phyloP scores from a whole-genome alignment of 2,113 vertebrate species.

The Osmerus eperlanus region DNA sequence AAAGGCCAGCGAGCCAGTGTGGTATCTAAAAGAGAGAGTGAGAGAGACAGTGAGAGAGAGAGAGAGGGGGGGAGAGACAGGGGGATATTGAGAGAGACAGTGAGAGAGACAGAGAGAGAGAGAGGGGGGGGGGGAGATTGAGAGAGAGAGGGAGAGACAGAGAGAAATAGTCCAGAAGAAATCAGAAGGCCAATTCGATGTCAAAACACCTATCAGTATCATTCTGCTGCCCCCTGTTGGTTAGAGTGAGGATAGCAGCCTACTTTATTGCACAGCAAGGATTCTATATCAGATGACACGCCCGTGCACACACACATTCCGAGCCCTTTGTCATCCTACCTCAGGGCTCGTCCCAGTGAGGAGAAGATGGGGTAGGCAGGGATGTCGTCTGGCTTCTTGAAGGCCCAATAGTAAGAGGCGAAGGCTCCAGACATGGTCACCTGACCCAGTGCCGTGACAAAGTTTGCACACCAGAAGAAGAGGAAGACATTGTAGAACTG shows the following conservation, averaged over 20 bases:
- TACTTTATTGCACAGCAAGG: too few species aligned
- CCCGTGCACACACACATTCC: constrained; percentile 2
- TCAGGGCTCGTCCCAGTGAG: constrained; percentile 84
- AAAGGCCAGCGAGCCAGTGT: constrained; percentile 91
- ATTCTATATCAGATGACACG: background rate
- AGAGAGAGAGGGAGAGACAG: background rate
- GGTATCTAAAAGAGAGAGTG: constrained; percentile 75
- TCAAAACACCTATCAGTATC: too few species aligned
- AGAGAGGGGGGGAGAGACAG: constrained; percentile 2
- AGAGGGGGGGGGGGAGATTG: background rate
- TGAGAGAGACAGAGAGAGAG: background rate
- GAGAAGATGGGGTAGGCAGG: constrained; percentile 86
- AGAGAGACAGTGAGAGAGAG: background rate
- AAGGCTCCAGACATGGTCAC: constrained; percentile 91
- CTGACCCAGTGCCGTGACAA: constrained; percentile 89
- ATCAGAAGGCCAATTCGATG: too few species aligned
- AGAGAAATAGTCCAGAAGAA: background rate
- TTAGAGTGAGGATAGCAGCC: too few species aligned
- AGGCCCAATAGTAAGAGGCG: constrained; percentile 97
- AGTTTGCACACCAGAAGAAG: constrained; percentile 96
- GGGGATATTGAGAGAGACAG: background rate
- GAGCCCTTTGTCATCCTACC: constrained; percentile 63
- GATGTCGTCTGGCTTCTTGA: constrained; percentile 87
- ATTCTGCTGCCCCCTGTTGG: too few species aligned
- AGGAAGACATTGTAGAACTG: constrained; percentile 96